Conservation (phyloP, 2,797 vertebrate genomes). For the Alosa sapidissima region DNA sequence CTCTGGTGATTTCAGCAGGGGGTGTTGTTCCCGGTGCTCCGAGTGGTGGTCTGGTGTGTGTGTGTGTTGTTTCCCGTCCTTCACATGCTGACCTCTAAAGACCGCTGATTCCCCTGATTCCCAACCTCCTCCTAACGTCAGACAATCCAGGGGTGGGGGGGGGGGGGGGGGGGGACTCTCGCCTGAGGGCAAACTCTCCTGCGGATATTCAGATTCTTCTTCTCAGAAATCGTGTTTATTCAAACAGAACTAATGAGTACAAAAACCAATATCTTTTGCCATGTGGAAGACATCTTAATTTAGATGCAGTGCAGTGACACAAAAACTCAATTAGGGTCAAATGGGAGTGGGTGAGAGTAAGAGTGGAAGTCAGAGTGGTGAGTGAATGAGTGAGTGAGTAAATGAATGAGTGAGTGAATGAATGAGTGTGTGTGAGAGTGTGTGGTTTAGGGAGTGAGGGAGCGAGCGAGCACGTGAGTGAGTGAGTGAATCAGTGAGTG, state of each 20-base stretch:
- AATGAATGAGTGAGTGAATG: neutral
- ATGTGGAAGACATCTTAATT: neutral
- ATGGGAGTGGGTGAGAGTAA: neutral
- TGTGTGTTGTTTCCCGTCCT: neutral
- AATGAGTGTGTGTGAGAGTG: neutral
- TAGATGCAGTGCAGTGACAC: neutral
- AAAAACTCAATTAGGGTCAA: neutral
- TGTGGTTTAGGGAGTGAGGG: neutral
- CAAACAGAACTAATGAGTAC: neutral
- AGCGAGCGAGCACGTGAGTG: neutral
- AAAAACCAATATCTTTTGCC: neutral
- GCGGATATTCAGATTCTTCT: neutral
- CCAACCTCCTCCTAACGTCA: too few species aligned
- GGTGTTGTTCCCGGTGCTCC: too few species aligned
- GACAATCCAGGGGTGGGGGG: too few species aligned
- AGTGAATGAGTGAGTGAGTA: neutral
- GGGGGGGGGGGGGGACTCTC: neutral
- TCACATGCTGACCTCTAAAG: neutral
- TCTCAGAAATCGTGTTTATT: neutral
- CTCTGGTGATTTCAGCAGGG: too few species aligned
- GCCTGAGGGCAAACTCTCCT: neutral
- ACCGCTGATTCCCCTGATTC: neutral
- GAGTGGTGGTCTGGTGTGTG: too few species aligned
- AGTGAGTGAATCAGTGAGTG: too few species aligned
- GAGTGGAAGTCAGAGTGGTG: neutral